Percentiles rank a stretch among this genome's conserved stretches.
Conservation (phyloP, 1,140 invertebrate genomes). For the Ptiloglossa arizonensis region DNA sequence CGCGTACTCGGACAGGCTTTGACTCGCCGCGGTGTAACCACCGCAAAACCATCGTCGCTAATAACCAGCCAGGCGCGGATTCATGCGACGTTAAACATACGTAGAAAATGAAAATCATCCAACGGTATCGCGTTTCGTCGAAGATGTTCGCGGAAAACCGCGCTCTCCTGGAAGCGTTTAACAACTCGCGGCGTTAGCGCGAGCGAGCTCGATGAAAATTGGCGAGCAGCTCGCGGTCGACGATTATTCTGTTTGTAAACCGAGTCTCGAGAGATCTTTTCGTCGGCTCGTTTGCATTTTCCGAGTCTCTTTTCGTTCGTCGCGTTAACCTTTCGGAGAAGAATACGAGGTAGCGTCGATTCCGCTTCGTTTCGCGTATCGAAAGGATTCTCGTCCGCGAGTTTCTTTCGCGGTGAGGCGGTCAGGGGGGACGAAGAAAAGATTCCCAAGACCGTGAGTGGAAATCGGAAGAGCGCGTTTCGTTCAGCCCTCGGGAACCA, state of each 20-base stretch:
- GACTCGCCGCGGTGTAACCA: too few relatives aligned
- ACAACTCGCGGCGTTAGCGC: too few relatives aligned
- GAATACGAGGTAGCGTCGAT: neutral
- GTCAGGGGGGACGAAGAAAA: neutral
- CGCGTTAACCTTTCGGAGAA: neutral
- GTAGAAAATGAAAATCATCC: neutral
- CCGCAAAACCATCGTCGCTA: too few relatives aligned
- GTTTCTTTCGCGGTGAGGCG: neutral
- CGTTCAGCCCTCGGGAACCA: neutral
- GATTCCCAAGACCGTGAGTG: neutral
- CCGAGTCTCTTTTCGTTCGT: neutral
- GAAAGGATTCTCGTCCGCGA: neutral
- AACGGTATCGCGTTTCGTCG: neutral
- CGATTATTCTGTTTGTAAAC: conserved; percentile 2
- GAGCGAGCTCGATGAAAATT: neutral
- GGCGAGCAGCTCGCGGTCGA: neutral
- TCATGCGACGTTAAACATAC: too few relatives aligned
- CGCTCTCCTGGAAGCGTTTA: too few relatives aligned
- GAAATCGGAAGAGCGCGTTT: conserved; percentile 23
- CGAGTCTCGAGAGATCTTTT: too few relatives aligned
- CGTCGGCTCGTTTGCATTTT: conserved; percentile 19
- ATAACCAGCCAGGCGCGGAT: too few relatives aligned
- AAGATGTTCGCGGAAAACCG: neutral
- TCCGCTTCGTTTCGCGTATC: neutral
- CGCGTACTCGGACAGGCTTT: too few relatives aligned